Conservation (phyloP, 2,113 vertebrate genomes). For the Sander lucioperca region DNA sequence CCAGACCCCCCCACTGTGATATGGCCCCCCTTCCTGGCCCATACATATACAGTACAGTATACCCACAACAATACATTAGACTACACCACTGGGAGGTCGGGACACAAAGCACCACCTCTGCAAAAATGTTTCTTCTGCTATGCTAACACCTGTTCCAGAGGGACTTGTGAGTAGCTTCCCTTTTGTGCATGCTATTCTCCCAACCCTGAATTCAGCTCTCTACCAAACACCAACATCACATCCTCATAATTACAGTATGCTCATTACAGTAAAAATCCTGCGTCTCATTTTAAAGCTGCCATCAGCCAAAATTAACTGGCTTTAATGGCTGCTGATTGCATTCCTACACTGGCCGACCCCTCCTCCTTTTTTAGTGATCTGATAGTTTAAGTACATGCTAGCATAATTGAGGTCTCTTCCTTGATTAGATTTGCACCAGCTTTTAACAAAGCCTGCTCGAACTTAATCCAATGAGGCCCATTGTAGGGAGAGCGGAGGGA, state of each 20-base stretch:
- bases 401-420: constrained; percentile 72
- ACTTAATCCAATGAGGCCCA: constrained; percentile 79
- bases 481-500: constrained; percentile 62
- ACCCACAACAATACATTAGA: too few relatives aligned
- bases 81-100: not conserved
- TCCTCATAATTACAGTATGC: constrained; percentile 50
- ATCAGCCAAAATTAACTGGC: constrained; percentile 66
- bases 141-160: constrained; percentile 39
- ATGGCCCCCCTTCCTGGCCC: too few relatives aligned
- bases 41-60: too few relatives aligned
- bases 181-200: constrained; percentile 16
- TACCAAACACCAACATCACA: constrained; percentile 24
- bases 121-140: not conserved
- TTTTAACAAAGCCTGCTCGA: constrained; percentile 80
- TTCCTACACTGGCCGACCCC: constrained; percentile 51
- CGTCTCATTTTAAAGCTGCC: constrained; percentile 60
- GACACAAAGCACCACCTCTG: not conserved
- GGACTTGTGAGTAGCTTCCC: constrained; percentile 18
- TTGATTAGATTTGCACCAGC: constrained; percentile 81
- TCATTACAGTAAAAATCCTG: constrained; percentile 62
- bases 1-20: too few relatives aligned
- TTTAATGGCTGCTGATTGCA: constrained; percentile 69
- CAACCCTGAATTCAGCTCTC: constrained; percentile 34
- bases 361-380: constrained; percentile 53
- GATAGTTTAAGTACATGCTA: constrained; percentile 77